Evolutionary conservation across 2,113 vertebrate species (phyloP).

Genomic region (Rhegmatorhina hoffmannsi): DNA sequence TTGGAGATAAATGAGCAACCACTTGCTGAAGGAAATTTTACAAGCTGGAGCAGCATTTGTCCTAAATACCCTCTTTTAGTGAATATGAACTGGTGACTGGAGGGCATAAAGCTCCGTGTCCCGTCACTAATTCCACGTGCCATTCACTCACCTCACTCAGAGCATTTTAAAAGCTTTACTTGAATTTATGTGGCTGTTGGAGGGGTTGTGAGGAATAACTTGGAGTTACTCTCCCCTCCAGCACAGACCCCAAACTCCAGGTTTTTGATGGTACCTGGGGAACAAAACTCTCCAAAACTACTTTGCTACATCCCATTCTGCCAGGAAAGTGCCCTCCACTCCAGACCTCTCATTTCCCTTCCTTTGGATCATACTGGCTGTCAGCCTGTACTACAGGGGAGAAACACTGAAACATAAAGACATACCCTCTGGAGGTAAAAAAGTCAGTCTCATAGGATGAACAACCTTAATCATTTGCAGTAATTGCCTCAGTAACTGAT

Average conservation of each 20-base stretch:
- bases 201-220: background rate
- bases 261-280: background rate
- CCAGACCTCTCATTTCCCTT: background rate
- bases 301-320: background rate
- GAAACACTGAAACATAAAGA: conserved; percentile 15
- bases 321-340: background rate
- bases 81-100: background rate
- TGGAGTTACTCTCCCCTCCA: background rate
- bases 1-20: background rate
- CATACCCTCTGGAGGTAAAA: conserved; percentile 10
- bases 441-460: background rate
- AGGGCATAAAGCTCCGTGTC: background rate
- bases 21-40: background rate
- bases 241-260: background rate
- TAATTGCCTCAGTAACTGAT: background rate
- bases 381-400: conserved; percentile 25
- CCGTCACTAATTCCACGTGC: background rate
- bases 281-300: background rate
- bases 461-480: background rate
- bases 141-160: background rate
- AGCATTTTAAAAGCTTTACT: background rate
- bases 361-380: background rate
- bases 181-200: accelerated
- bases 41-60: background rate
- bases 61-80: background rate